These are phyloP conservation scores for Xiphydria camelus DNA, from an alignment of 2,888 invertebrate genomes.

Conservation along the genomic window DNA sequence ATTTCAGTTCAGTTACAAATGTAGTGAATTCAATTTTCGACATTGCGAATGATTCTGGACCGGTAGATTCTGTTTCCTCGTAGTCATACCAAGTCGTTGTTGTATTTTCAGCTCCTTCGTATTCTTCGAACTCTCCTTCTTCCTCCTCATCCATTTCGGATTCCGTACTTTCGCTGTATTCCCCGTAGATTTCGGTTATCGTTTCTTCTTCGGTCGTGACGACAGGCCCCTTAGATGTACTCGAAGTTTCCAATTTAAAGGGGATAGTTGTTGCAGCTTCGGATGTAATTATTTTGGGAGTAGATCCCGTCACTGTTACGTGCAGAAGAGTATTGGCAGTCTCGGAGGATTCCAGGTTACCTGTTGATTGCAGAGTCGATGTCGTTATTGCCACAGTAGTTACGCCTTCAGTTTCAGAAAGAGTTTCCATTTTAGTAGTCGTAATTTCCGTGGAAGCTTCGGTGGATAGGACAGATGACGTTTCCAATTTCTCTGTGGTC, in stretches of 20 bases:
- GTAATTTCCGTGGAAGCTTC: neutral
- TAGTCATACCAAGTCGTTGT: too few relatives aligned
- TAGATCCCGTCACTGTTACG: too few relatives aligned
- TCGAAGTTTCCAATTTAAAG: too few relatives aligned
- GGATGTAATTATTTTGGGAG: too few relatives aligned
- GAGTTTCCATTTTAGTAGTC: neutral
- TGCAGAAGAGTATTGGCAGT: too few relatives aligned
- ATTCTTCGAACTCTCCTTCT: neutral
- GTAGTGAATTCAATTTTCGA: too few relatives aligned
- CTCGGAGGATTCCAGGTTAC: too few relatives aligned
- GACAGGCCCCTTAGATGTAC: neutral
- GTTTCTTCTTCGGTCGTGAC: neutral
- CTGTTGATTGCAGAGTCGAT: conserved; percentile 8
- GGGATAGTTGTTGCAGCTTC: too few relatives aligned
- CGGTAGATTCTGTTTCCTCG: too few relatives aligned
- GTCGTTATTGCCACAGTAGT: neutral
- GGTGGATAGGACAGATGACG: conserved; percentile 1
- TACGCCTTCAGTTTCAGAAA: neutral
- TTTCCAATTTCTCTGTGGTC: neutral
- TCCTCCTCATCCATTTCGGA: neutral
- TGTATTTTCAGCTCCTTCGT: neutral
- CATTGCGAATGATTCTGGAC: too few relatives aligned
- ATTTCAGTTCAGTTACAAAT: too few relatives aligned
- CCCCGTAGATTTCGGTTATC: neutral
- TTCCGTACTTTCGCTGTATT: neutral